Base-by-base conservation (phyloP, 2,888 invertebrate species). In the Nemapogon koenigi region DNA sequence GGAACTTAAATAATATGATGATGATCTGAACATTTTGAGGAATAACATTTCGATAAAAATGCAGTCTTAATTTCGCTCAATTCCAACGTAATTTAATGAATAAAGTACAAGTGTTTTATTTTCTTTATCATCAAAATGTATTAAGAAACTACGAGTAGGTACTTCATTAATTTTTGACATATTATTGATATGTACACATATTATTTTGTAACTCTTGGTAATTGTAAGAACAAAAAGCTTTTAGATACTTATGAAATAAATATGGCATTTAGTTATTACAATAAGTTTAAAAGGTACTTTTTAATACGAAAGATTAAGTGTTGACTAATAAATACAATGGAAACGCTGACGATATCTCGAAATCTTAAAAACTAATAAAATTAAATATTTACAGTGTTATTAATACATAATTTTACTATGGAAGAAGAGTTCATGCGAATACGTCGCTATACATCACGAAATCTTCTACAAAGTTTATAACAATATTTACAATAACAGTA, bases 241-340 rank as follows among this genome's bases (percentile, higher is more conserved):
- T 33, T 19, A 33, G 52, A 64, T 59, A 62, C 75, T 75, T 76
- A 78, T 64, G 59, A 65, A 57, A 71, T 71, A 75, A 78, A 76
- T 78, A 79, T 79, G 76, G 78, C 75, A 79, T 67, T 67, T 72
- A 68, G n/a, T 35, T 37, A 27, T 37, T 28, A 69, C 59, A 55
- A 68, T 69, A 71, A 65, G 62, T 62, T 43, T 41, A 41, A 49
- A 73, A 78, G 68, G 75, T 75, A 75, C 71, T 65, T 58, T 63
- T 42, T 15, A 35, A 37, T 37, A 41, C 38, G 43, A 43, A 72
- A 67, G 69, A 68, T 68, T 68, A 68, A 66, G 71, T 67, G 66
- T 62, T 64, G 71, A 70, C 70, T 70, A 65, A 71, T 69, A 66
- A 72, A 68, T 62, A 71, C 55, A 37, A 60, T 55, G 59, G 59